A percentile compares a stretch with the other conserved stretches of the same genome.
Evolutionary conservation across 2,113 vertebrate genomes (phyloP).

Genomic region (Chionodraco myersi): DNA sequence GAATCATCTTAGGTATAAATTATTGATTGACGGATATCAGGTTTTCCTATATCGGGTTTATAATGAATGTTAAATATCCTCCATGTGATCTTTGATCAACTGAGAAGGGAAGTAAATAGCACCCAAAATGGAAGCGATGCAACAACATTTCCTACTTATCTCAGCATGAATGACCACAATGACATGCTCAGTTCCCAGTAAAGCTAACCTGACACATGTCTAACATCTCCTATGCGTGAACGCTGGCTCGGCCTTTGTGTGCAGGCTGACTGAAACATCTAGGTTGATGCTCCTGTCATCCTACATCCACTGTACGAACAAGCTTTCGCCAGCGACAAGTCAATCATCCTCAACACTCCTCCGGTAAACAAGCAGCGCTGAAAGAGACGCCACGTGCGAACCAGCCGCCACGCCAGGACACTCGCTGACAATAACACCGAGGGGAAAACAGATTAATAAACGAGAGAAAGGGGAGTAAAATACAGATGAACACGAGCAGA

Average conservation of each 20-base stretch:
- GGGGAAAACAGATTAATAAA: conserved; percentile 73
- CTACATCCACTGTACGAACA: conserved; percentile 58
- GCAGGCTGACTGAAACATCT: conserved; percentile 45
- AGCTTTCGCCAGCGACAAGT: conserved; percentile 66
- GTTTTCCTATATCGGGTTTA: background rate
- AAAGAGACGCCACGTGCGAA: conserved; percentile 68
- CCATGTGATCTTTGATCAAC: conserved; percentile 25
- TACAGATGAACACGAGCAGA: conserved; percentile 78
- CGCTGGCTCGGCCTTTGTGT: conserved; percentile 54
- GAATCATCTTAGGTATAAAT: background rate
- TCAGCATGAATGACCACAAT: conserved; percentile 61
- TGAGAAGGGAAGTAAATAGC: conserved; percentile 32
- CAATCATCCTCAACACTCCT: conserved; percentile 67
- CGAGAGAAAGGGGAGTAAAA: conserved; percentile 66
- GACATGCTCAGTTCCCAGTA: conserved; percentile 39
- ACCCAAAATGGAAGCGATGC: conserved; percentile 39
- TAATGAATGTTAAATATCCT: conserved; percentile 17
- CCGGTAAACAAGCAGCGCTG: conserved; percentile 62
- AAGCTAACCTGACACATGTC: conserved; percentile 55
- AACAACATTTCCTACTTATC: conserved; percentile 43
- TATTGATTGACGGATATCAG: conserved; percentile 38
- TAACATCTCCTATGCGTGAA: conserved; percentile 47
- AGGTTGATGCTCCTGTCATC: conserved; percentile 53
- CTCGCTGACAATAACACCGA: conserved; percentile 53
- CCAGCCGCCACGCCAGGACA: conserved; percentile 57